A percentile compares a stretch with the other conserved stretches of the same genome.
Evolutionary conservation across 2,797 vertebrate genomes (phyloP).

Genomic region (Pteronotus mesoamericanus): DNA sequence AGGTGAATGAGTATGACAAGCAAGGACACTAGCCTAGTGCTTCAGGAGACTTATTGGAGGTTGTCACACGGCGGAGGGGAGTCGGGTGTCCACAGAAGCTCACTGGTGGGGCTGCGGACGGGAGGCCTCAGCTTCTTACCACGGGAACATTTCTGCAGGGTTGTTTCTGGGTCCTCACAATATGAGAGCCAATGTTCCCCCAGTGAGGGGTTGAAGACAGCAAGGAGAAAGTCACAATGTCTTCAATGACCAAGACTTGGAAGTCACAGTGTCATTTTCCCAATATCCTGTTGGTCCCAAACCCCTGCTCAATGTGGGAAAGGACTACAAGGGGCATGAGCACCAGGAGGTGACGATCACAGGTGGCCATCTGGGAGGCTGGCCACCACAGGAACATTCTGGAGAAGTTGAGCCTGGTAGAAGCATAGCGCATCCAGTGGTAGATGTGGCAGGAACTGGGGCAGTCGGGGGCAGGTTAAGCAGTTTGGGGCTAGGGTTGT

Average conservation of each 20-base stretch:
- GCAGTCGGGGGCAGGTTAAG: not conserved
- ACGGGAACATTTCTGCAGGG: no score
- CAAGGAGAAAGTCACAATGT: not conserved
- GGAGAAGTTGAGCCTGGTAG: not conserved
- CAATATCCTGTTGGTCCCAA: not conserved
- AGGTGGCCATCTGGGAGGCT: not conserved
- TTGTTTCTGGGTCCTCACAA: not conserved
- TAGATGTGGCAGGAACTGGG: not conserved
- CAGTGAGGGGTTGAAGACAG: not conserved
- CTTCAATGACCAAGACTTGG: not conserved
- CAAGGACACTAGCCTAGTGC: not conserved
- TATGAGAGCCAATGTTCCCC: not conserved
- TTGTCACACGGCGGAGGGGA: not conserved
- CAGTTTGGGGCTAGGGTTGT: not conserved
- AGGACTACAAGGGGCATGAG: not conserved
- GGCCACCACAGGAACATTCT: not conserved
- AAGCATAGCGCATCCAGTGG: not conserved
- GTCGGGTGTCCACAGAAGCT: not conserved
- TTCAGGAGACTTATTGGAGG: not conserved
- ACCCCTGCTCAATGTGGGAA: not conserved
- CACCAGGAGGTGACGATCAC: no score
- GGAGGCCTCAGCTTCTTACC: not conserved
- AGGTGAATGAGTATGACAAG: not conserved
- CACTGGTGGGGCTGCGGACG: not conserved
- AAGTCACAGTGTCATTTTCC: not conserved